phyloP scores from a whole-genome alignment of 2,888 invertebrate species.

The Drosophila pseudotalamancana region DNA sequence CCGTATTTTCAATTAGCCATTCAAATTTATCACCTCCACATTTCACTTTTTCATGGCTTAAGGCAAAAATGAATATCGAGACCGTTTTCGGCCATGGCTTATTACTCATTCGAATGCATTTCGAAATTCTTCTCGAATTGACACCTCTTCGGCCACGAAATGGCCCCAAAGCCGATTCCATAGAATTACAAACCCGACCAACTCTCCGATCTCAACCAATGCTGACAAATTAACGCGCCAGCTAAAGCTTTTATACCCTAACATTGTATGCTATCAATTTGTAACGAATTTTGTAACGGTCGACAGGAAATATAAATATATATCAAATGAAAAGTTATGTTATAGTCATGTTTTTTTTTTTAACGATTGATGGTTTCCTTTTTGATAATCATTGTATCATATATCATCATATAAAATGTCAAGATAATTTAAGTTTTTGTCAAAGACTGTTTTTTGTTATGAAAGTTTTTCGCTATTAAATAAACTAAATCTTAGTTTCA shows the following conservation, averaged over 20 bases:
- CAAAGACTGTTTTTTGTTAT: no score
- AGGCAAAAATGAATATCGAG: slow-evolving; percentile 1
- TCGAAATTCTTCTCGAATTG: slow-evolving; percentile 71
- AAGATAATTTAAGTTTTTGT: no score
- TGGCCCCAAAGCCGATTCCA: slow-evolving; percentile 70
- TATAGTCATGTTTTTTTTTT: background rate
- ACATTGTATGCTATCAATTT: background rate
- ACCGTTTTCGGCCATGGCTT: slow-evolving; percentile 36
- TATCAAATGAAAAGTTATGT: background rate
- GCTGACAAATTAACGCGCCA: slow-evolving; percentile 71
- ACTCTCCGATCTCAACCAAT: slow-evolving; percentile 20
- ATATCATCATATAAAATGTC: no score
- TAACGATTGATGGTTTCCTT: no score
- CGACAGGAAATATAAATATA: background rate
- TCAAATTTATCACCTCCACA: slow-evolving; percentile 60
- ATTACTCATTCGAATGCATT: slow-evolving; percentile 78
- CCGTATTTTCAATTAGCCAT: slow-evolving; percentile 58
- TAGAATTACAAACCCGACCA: slow-evolving; percentile 63
- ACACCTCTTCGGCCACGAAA: slow-evolving; percentile 62
- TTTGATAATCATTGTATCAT: no score
- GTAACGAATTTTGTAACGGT: background rate
- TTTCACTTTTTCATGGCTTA: slow-evolving; percentile 16
- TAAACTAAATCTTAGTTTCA: no score
- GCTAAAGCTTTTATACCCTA: slow-evolving; percentile 27
- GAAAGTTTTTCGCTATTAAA: no score